Percentiles rank a stretch among this genome's conserved stretches.
phyloP scores from a whole-genome alignment of 2,113 vertebrate species.

The Chelonoidis abingdonii region DNA sequence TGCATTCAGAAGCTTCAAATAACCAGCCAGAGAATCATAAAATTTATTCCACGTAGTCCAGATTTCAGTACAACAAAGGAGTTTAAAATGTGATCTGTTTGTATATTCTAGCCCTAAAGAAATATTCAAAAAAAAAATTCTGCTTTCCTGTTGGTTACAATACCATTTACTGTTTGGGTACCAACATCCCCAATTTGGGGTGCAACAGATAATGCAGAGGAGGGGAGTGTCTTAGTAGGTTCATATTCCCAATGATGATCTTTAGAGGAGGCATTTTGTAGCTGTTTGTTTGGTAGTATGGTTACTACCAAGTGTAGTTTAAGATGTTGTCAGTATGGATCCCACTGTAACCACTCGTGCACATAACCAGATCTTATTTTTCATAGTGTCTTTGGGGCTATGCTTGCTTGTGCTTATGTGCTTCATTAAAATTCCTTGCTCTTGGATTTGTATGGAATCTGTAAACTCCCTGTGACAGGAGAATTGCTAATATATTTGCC shows the following conservation, averaged over 20 bases:
- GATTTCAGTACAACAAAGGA: neutral
- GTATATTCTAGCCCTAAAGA: neutral
- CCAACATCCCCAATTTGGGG: neutral
- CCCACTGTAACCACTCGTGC: neutral
- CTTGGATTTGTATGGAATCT: neutral
- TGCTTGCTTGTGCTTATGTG: neutral
- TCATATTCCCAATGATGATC: neutral
- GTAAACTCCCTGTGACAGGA: neutral
- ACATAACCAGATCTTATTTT: neutral
- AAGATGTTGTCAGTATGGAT: neutral
- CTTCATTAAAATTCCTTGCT: neutral
- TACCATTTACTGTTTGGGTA: neutral
- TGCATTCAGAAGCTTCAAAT: neutral
- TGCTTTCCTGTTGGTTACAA: neutral
- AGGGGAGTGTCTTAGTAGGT: neutral
- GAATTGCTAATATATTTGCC: neutral
- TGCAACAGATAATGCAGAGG: neutral
- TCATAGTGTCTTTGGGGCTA: neutral
- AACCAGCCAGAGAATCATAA: neutral
- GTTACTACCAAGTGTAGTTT: neutral
- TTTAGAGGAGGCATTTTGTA: neutral
- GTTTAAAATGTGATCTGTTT: neutral
- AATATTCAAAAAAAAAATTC: accelerated
- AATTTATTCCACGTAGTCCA: neutral
- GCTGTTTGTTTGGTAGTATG: neutral